Evolutionary conservation across 2,797 vertebrate species (phyloP).

Genomic region (Chromis chromis): DNA sequence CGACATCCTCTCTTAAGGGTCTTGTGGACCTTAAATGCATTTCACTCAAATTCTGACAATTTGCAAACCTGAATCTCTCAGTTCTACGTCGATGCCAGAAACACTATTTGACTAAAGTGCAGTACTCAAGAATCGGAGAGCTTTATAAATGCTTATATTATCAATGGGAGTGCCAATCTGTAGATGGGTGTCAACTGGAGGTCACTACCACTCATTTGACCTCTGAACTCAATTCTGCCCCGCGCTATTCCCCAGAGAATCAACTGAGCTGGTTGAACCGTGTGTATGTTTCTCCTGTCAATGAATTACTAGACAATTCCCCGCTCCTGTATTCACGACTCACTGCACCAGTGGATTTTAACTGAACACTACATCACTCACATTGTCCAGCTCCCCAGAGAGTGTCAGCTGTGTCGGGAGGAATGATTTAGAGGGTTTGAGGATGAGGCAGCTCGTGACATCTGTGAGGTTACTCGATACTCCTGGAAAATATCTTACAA

Average conservation of each 20-base stretch:
- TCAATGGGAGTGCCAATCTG: constrained; percentile 48
- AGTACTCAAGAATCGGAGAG: neutral
- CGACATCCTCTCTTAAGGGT: too few relatives aligned
- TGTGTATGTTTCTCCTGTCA: constrained; percentile 50
- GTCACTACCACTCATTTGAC: constrained; percentile 67
- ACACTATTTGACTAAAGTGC: constrained; percentile 22
- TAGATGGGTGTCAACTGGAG: constrained; percentile 63
- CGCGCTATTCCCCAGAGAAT: constrained; percentile 35
- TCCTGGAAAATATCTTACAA: neutral
- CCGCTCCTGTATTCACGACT: constrained; percentile 49
- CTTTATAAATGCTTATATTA: constrained; percentile 44
- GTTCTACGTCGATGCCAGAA: neutral
- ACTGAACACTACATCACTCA: constrained; percentile 61
- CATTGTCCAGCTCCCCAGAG: constrained; percentile 29
- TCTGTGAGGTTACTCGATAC: neutral
- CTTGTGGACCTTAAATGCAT: too few relatives aligned
- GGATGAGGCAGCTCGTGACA: constrained; percentile 34
- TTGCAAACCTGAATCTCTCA: neutral
- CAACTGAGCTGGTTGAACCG: constrained; percentile 20
- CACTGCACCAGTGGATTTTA: constrained; percentile 62
- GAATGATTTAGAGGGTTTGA: constrained; percentile 34
- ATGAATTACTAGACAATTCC: constrained; percentile 60
- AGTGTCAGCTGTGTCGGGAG: constrained; percentile 35
- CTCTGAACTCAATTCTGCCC: constrained; percentile 59
- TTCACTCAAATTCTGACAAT: too few relatives aligned